A percentile compares a stretch with the other conserved stretches of the same genome.
These are phyloP conservation scores for Natator depressus DNA, from an alignment of 2,113 vertebrate species.

Conservation along the genomic window DNA sequence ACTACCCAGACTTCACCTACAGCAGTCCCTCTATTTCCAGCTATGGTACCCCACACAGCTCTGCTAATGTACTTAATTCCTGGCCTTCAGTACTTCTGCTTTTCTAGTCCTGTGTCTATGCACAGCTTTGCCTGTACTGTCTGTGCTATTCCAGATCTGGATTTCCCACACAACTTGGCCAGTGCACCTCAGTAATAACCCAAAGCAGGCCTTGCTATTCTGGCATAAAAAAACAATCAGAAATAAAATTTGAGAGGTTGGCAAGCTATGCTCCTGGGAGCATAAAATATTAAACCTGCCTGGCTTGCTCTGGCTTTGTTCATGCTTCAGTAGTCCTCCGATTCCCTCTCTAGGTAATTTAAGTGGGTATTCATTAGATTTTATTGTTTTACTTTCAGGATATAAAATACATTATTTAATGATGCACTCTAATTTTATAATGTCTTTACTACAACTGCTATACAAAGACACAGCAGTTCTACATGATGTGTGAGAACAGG, in stretches of 20 bases:
- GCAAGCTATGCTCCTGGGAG: neutral
- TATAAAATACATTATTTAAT: neutral
- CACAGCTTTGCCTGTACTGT: rapidly evolving
- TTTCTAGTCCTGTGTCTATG: neutral
- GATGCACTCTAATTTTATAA: neutral
- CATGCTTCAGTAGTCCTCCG: neutral
- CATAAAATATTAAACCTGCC: neutral
- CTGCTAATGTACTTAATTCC: neutral
- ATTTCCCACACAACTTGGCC: neutral
- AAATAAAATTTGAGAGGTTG: neutral
- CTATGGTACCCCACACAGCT: neutral
- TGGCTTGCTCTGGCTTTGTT: neutral
- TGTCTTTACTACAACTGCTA: neutral
- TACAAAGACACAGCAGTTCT: neutral
- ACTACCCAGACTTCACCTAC: neutral
- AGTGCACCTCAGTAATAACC: neutral
- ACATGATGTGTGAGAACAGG: neutral
- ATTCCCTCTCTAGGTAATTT: neutral
- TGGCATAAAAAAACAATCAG: neutral
- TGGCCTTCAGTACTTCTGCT: neutral
- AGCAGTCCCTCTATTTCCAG: neutral
- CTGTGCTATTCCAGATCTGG: neutral
- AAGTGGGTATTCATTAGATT: rapidly evolving
- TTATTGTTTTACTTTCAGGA: neutral
- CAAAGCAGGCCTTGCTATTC: neutral